These are phyloP conservation scores for Falco novaeseelandiae DNA, from an alignment of 2,797 vertebrate species.

Conservation along the genomic window DNA sequence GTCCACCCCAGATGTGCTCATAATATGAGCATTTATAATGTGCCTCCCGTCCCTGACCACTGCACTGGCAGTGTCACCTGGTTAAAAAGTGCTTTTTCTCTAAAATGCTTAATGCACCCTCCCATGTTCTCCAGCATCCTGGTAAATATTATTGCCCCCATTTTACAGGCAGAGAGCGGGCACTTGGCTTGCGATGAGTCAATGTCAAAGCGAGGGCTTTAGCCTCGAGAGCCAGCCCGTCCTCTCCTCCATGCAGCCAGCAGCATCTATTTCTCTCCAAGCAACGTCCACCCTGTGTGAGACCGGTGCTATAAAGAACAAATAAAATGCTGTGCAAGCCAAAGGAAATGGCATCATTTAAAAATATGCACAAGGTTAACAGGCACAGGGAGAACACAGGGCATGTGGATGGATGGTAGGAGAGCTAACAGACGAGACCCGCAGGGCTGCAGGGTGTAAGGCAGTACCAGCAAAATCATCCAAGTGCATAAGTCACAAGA, in stretches of 20 bases:
- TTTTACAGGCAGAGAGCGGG: not conserved
- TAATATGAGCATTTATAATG: not conserved
- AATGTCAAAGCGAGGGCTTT: conserved; percentile 11
- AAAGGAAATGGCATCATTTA: conserved; percentile 7
- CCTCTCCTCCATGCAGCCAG: not conserved
- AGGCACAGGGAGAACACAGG: not conserved
- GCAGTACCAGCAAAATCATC: not conserved
- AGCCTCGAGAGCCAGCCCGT: not conserved
- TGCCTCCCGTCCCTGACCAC: rapidly evolving
- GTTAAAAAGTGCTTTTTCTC: not conserved
- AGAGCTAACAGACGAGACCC: not conserved
- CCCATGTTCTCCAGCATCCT: not conserved
- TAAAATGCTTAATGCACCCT: too few species aligned
- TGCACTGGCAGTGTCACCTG: not conserved
- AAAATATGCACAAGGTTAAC: conserved; percentile 41
- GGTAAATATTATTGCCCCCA: not conserved
- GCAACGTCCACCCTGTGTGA: conserved; percentile 3
- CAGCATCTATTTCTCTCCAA: conserved; percentile 5
- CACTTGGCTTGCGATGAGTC: not conserved
- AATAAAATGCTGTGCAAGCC: conserved; percentile 47
- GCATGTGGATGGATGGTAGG: not conserved
- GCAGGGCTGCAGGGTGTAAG: not conserved
- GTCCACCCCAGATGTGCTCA: not conserved
- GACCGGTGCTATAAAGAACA: conserved; percentile 11
- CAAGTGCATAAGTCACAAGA: not conserved